Conservation (phyloP, 2,888 invertebrate genomes). For the Hipparchia sbordonii region DNA sequence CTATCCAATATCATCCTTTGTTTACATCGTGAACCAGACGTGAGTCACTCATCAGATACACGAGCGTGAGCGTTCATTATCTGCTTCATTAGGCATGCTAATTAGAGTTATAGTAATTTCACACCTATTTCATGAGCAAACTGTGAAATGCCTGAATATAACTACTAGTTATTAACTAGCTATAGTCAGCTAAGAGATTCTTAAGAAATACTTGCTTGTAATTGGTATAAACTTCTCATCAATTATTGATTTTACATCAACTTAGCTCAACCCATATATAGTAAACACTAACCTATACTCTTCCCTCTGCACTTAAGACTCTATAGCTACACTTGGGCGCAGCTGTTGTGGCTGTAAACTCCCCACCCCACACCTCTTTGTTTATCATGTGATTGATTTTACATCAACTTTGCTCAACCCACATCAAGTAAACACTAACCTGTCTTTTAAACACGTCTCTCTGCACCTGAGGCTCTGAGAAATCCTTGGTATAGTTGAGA, state of each 20-base stretch:
- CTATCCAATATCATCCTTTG: constrained; percentile 10
- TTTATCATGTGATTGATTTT: constrained; percentile 86
- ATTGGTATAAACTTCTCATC: constrained; percentile 86
- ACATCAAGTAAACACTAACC: constrained; percentile 68
- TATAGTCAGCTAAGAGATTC: constrained; percentile 49
- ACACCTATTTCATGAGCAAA: constrained; percentile 6
- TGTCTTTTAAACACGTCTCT: constrained; percentile 93
- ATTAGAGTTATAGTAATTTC: constrained; percentile 15
- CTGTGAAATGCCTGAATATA: neutral
- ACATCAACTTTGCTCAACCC: constrained; percentile 2
- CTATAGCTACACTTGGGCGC: constrained; percentile 96
- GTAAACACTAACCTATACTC: constrained; percentile 88
- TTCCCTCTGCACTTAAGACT: constrained; percentile 91
- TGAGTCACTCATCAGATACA: constrained; percentile 11
- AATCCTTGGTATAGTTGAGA: constrained; percentile 96
- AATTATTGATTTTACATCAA: neutral
- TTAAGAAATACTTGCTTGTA: constrained; percentile 95
- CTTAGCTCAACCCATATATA: neutral
- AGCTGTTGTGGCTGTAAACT: constrained; percentile 88
- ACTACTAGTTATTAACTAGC: neutral
- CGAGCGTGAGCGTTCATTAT: constrained; percentile 1
- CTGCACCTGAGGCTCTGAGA: constrained; percentile 95
- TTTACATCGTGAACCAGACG: constrained; percentile 16
- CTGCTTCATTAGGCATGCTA: constrained; percentile 14
- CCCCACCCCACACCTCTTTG: constrained; percentile 87